Evolutionary conservation across 2,113 vertebrate species (phyloP).

Genomic region (Indri indri): DNA sequence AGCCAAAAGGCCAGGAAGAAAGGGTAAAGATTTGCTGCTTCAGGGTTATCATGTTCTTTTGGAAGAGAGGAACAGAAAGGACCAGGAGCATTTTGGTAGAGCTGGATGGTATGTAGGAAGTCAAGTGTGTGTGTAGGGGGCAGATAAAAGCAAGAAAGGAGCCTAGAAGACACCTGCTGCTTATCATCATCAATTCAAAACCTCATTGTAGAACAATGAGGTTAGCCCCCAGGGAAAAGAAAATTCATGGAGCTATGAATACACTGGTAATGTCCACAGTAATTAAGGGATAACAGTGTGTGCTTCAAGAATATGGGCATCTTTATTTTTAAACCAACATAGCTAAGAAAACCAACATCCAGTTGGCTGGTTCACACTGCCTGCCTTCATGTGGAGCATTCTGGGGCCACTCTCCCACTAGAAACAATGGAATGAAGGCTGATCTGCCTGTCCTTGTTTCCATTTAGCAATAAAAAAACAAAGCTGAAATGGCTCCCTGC

Average conservation of each 20-base stretch:
- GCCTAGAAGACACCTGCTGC: background rate
- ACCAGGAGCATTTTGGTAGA: background rate
- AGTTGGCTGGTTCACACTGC: background rate
- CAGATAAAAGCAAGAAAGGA: background rate
- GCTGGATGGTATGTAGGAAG: background rate
- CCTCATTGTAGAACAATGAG: background rate
- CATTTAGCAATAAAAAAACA: slow-evolving; percentile 28
- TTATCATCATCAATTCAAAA: slow-evolving; percentile 26
- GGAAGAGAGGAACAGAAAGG: background rate
- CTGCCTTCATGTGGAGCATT: background rate
- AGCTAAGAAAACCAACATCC: background rate
- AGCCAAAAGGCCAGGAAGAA: slow-evolving; percentile 49
- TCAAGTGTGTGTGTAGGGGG: background rate
- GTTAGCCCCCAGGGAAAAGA: background rate
- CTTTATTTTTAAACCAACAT: background rate
- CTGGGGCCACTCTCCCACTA: background rate
- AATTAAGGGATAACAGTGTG: background rate
- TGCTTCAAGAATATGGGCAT: background rate
- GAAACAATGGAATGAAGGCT: slow-evolving; percentile 29
- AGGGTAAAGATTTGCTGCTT: background rate
- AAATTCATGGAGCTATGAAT: background rate
- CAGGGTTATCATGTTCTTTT: background rate
- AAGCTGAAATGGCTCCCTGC: background rate
- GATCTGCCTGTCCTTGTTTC: background rate
- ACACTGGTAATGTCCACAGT: background rate